phyloP scores from a whole-genome alignment of 2,888 invertebrate species.

The Leucoma salicis region DNA sequence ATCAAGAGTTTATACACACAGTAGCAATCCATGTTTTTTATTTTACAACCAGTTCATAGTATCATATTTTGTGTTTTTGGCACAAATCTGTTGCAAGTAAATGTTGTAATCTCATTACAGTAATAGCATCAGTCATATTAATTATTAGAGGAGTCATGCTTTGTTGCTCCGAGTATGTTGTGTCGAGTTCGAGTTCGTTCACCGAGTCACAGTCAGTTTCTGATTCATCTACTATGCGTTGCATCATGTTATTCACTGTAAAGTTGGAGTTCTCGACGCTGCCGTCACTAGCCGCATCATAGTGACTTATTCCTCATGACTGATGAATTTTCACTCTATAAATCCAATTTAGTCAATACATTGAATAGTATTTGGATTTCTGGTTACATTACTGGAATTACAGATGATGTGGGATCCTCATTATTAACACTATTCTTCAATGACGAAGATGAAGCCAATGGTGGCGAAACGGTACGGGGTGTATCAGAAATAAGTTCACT shows the following conservation, averaged over 20 bases:
- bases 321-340: slow-evolving; percentile 3
- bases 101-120: slow-evolving; percentile 4
- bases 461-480: slow-evolving; percentile 1
- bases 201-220: slow-evolving; percentile 5
- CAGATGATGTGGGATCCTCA: slow-evolving; percentile 4
- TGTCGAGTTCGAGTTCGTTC: slow-evolving; percentile 4
- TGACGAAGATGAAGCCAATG: slow-evolving; percentile 5
- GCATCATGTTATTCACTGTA: slow-evolving; percentile 2
- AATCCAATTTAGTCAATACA: slow-evolving; percentile 5
- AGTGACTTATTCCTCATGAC: slow-evolving; percentile 3
- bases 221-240: slow-evolving; percentile 4
- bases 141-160: slow-evolving; percentile 3
- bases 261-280: slow-evolving; percentile 3
- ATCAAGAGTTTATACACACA: slow-evolving; percentile 8
- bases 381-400: slow-evolving; percentile 5
- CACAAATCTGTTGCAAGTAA: slow-evolving; percentile 3
- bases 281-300: slow-evolving; percentile 1
- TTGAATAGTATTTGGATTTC: slow-evolving; percentile 4
- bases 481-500: no score
- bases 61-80: slow-evolving; percentile 4
- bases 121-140: no score
- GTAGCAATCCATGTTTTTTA: slow-evolving; percentile 9
- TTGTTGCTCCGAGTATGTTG: slow-evolving; percentile 4
- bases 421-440: slow-evolving; percentile 2
- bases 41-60: slow-evolving; percentile 1